Percentiles rank a stretch among this genome's conserved stretches.
Conservation (phyloP, 1,140 invertebrate genomes). For the Zaprionus vittiger region DNA sequence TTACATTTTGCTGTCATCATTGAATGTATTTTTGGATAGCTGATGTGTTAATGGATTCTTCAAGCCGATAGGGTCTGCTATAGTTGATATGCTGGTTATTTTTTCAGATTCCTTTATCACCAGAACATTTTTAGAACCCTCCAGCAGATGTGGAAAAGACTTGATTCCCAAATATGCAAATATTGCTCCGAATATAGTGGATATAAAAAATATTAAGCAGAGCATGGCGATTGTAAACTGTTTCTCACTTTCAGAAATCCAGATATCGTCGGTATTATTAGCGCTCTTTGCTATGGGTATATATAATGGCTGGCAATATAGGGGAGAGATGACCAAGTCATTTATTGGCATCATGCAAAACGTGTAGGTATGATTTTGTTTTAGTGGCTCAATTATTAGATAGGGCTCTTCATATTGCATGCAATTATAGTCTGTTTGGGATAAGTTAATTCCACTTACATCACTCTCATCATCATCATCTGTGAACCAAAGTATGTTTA, state of each 20-base stretch:
- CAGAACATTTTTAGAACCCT: conserved; percentile 68
- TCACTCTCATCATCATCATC: conserved; percentile 18
- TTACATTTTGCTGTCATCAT: conserved; percentile 13
- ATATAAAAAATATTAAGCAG: conserved; percentile 59
- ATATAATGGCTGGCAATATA: conserved; percentile 58
- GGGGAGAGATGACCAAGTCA: conserved; percentile 46
- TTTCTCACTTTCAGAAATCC: conserved; percentile 51
- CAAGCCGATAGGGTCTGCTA: conserved; percentile 42
- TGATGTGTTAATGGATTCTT: conserved; percentile 14
- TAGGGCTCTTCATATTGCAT: conserved; percentile 47
- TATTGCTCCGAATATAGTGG: conserved; percentile 50
- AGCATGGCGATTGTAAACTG: conserved; percentile 66
- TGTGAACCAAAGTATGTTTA: conserved; percentile 67
- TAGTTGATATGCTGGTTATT: conserved; percentile 57
- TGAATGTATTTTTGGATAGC: background rate
- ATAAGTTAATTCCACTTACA: background rate
- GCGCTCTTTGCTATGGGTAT: conserved; percentile 23
- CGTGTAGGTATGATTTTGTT: conserved; percentile 59
- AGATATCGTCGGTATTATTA: conserved; percentile 18
- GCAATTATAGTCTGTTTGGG: conserved; percentile 52
- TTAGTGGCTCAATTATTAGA: conserved; percentile 34
- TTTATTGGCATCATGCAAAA: conserved; percentile 56
- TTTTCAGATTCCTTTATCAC: conserved; percentile 62
- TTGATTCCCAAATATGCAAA: conserved; percentile 64
- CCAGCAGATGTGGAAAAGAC: conserved; percentile 59